Evolutionary conservation across 2,888 invertebrate genomes (phyloP).

Genomic region (Ctenicera cuprea): DNA sequence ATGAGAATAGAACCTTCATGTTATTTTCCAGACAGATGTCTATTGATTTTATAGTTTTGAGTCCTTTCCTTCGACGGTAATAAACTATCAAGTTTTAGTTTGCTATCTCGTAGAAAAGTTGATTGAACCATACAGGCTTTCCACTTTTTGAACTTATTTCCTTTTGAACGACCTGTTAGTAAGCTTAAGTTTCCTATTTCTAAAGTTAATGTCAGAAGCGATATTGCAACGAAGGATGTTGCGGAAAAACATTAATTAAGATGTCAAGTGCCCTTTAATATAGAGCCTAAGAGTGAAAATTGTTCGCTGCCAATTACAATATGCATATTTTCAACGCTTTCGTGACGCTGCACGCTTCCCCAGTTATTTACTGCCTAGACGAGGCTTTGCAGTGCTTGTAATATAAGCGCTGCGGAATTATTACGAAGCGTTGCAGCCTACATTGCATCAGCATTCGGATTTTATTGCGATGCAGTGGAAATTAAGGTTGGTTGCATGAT

Average conservation of each 20-base stretch:
- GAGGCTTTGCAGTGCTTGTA: not conserved
- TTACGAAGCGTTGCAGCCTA: not conserved
- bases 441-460: not conserved
- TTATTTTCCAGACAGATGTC: too few species aligned
- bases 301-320: constrained; percentile 26
- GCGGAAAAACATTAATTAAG: constrained; percentile 23
- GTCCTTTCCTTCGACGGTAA: too few species aligned
- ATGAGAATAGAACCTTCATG: too few species aligned
- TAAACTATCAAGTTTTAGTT: too few species aligned
- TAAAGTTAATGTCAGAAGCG: constrained; percentile 21
- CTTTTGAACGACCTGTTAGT: too few species aligned
- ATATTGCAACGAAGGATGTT: constrained; percentile 6
- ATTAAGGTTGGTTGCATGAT: not conserved
- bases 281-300: constrained; percentile 6
- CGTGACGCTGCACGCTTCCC: constrained; percentile 10
- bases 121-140: too few species aligned
- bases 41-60: too few species aligned
- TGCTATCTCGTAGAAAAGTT: too few species aligned
- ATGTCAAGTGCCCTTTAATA: constrained; percentile 19
- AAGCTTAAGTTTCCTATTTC: constrained; percentile 4
- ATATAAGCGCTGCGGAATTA: not conserved
- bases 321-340: constrained; percentile 20
- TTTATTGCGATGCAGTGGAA: constrained; percentile 6
- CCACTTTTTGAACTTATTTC: too few species aligned
- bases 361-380: not conserved